A percentile compares a stretch with the other conserved stretches of the same genome.
Evolutionary conservation across 1,140 invertebrate genomes (phyloP).

Genomic region (Aphis craccivora): DNA sequence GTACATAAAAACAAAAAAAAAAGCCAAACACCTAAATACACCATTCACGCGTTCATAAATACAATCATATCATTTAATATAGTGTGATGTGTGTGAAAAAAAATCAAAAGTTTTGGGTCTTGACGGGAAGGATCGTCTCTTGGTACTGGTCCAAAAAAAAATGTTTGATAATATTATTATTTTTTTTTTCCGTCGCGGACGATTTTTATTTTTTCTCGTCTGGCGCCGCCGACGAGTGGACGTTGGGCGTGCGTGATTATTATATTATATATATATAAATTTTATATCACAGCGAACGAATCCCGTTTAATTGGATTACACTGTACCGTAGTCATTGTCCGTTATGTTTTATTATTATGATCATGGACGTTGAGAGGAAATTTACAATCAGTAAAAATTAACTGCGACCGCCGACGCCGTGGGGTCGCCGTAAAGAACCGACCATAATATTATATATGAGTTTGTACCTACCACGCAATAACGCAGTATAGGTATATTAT

Average conservation of each 20-base stretch:
- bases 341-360: slow-evolving; percentile 9
- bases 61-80: background rate
- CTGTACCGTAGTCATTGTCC: background rate
- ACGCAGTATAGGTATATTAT: background rate
- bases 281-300: background rate
- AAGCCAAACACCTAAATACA: too few species aligned
- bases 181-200: background rate
- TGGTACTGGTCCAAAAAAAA: background rate
- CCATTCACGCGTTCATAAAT: too few species aligned
- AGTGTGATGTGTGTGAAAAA: background rate
- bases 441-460: background rate
- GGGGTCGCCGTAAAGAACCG: background rate
- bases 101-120: background rate
- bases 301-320: background rate
- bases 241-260: background rate
- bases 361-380: background rate
- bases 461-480: background rate
- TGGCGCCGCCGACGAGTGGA: background rate
- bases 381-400: slow-evolving; percentile 1
- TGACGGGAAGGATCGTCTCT: background rate
- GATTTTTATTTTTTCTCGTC: background rate
- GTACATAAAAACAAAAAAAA: too few species aligned
- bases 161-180: background rate
- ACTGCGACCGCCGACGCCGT: background rate
- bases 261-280: background rate